Evolutionary conservation across 2,113 vertebrate genomes (phyloP), one percentile per base, ranked within the genome.

Genomic region (Tragelaphus scriptus): DNA sequence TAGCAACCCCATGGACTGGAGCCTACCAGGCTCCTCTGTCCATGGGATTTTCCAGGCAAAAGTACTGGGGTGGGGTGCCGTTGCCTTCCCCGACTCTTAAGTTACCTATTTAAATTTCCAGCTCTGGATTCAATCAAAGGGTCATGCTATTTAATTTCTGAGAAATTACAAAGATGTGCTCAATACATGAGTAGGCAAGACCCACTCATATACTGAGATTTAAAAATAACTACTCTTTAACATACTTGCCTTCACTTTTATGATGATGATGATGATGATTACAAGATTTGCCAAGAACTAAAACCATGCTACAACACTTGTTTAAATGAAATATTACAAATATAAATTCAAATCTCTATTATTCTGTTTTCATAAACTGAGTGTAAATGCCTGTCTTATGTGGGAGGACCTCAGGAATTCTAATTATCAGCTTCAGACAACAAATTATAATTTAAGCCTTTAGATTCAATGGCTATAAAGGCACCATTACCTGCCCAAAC

Each of bases 321-420:
- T 88, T 97, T 96, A 94, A 93, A 61, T 88, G 53, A 94, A 97
- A 90, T 77, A 71, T 77, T 85, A 96, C 14, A 85, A 59, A 93
- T 88, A 96, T 61, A 98, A 98, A 98, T 97, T 97, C 97, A 96
- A 98, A 65, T 87, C 51, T 95, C 6, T 88, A 63, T 95, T 95
- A 92, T 0, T 53, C 88, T 88, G 30, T 61, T 98, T 96, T 94
- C 14, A 89, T 44, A 88, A 96, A 40, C 36, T 95, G 47, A 47
- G 10, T 63, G 4, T 93, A 84, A 93, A 94, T 36, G 68, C 11
- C 68, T 97, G 32, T 96, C 80, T 65, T 65, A 85, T 55, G 40
- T 56, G 11, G 55, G 11, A 96, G 40, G 79, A 47, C n/a, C 30
- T 93, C 56, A 84, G 51, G 19, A 87, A 85, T 26, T 75, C 51